These are phyloP conservation scores for Orchesella cincta DNA, from an alignment of 1,140 invertebrate species.

Conservation along the genomic window DNA sequence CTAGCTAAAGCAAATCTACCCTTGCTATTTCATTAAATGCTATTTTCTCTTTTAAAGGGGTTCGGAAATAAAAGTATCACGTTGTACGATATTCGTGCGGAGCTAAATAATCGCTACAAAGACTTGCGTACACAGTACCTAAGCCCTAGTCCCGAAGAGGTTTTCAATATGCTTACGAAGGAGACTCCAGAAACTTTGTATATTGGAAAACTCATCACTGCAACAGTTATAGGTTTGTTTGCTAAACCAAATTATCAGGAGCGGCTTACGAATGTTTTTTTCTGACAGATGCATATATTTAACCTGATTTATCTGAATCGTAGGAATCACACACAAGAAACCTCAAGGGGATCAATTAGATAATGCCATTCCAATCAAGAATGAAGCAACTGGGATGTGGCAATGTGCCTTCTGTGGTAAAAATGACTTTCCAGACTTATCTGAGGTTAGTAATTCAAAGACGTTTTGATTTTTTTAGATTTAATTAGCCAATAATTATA, in stretches of 20 bases:
- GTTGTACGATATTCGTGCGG: constrained; percentile 93
- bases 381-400: constrained; percentile 92
- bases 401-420: constrained; percentile 96
- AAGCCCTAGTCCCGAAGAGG: constrained; percentile 77
- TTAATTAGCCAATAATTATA: not conserved
- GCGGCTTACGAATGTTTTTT: not conserved
- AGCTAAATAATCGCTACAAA: constrained; percentile 93
- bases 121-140: constrained; percentile 81
- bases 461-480: no score
- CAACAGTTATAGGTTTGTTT: constrained; percentile 66
- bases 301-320: constrained; percentile 38
- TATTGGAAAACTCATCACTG: constrained; percentile 82
- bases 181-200: constrained; percentile 94
- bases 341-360: constrained; percentile 91
- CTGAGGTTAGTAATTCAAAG: constrained; percentile 75
- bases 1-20: not conserved
- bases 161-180: constrained; percentile 94
- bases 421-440: constrained; percentile 91
- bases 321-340: constrained; percentile 77
- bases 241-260: not conserved
- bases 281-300: not conserved
- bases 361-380: constrained; percentile 89
- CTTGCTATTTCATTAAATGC: not conserved
- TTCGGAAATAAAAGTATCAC: constrained; percentile 98
- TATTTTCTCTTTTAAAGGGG: no score